phyloP scores from a whole-genome alignment of 1,140 invertebrate genomes.

The Drosophila parvula region DNA sequence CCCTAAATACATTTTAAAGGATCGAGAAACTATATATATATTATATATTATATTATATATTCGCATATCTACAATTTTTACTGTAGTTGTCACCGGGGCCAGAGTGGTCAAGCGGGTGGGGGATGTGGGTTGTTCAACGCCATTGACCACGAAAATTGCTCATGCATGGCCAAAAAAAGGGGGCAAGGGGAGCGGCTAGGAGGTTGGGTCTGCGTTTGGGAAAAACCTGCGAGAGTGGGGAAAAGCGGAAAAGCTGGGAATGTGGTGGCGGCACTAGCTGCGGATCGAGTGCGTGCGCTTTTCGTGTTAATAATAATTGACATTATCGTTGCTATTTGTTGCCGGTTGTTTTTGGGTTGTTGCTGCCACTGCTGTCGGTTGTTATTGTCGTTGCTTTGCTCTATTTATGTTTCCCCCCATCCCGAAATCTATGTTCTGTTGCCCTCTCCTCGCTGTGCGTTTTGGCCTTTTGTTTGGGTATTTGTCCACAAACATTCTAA shows the following conservation, averaged over 20 bases:
- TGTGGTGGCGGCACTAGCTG: slow-evolving; percentile 20
- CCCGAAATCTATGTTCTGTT: slow-evolving; percentile 33
- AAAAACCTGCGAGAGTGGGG: slow-evolving; percentile 7
- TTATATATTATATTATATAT: too few species aligned
- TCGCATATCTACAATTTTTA: background rate
- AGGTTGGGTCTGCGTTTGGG: background rate
- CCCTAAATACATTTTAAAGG: too few species aligned
- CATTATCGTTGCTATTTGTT: slow-evolving; percentile 64
- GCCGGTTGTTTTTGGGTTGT: slow-evolving; percentile 25
- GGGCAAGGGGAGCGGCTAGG: background rate
- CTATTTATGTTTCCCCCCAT: slow-evolving; percentile 41
- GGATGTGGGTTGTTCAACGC: slow-evolving; percentile 53
- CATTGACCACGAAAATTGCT: slow-evolving; percentile 71
- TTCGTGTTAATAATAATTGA: slow-evolving; percentile 77
- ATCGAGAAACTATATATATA: too few species aligned
- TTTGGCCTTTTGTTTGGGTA: slow-evolving; percentile 54
- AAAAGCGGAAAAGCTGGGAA: slow-evolving; percentile 1
- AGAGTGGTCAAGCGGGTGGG: slow-evolving; percentile 34
- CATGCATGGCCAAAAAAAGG: slow-evolving; percentile 53
- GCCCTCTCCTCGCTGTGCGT: slow-evolving; percentile 1
- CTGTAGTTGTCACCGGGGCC: slow-evolving; percentile 34
- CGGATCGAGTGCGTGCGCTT: slow-evolving; percentile 52
- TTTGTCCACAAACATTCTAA: slow-evolving; percentile 66
- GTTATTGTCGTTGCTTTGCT: slow-evolving; percentile 48
- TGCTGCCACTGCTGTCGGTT: slow-evolving; percentile 5